Base-by-base conservation (phyloP, 2,113 vertebrate genomes). In the Notiomystis cincta region DNA sequence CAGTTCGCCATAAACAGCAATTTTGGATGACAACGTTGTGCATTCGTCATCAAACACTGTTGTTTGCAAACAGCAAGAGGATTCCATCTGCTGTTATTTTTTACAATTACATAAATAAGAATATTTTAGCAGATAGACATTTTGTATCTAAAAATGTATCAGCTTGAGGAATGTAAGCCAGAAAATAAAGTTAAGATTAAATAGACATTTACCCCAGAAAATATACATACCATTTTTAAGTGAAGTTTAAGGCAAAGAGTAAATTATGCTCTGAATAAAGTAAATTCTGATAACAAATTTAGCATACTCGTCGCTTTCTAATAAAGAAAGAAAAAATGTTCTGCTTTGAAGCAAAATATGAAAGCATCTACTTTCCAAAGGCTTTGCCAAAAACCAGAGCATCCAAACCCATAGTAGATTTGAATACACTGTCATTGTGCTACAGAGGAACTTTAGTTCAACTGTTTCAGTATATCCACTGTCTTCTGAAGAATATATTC, bases 21-120 rank as follows among this genome's bases (percentile, higher is more conserved):
- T 93, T 95, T 35, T 65, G 44, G 30, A 69, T 90, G 75, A 93
- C 89, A 85, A 31, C 21, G 28, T 64, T 71, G 37, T 40, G 40
- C 37, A 44, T 67, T 90, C 2, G 1, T 81, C 81, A 65, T 89
- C 67, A 67, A 89, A 89, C 7, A 11, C 21, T 82, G 21, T 45
- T 87, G 76, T 91, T 95, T 95, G 87, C 73, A 85, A 93, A 90
- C 51, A 83, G n/a, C 33, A 87, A 91, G 42, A 67, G 61, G 23
- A 23, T 87, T 89, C 73, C 73, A 87, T 61, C 81, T 94, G 89
- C 66, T 0, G 0, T 72, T 94, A 69, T 85, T 87, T 95, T 90
- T 89, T 82, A 48, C 27, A 76, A 28, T 40, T 14, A 69, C 40
- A 71, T 78, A 91, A 92, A 83, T 82, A 78, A 64, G 47, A 89